A percentile compares a stretch with the other conserved stretches of the same genome.
phyloP scores from a whole-genome alignment of 2,797 vertebrate genomes.

The Odontamblyopus lacepedii region DNA sequence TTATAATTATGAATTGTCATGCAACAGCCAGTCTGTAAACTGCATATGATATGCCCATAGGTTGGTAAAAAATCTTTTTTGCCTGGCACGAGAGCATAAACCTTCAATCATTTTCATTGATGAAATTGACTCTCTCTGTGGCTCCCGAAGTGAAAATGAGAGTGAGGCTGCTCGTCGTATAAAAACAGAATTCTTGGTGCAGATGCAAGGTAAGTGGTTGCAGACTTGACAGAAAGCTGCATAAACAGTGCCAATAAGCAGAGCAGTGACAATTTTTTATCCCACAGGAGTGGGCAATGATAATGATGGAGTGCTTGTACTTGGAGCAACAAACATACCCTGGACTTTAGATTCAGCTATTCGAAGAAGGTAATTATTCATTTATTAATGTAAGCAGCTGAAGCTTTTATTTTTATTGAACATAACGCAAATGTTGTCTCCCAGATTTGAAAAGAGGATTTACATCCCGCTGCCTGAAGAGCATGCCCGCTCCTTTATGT shows the following conservation, averaged over 20 bases:
- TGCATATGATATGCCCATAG: constrained; percentile 63
- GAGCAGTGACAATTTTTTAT: background rate
- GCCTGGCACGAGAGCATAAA: constrained; percentile 91
- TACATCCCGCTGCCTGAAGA: constrained; percentile 97
- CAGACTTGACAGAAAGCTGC: too few relatives aligned
- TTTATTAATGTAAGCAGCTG: background rate
- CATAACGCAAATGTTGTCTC: constrained; percentile 8
- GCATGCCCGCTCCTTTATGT: constrained; percentile 92
- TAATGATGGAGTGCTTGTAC: constrained; percentile 96
- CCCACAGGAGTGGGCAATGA: constrained; percentile 90
- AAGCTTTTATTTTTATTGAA: constrained; percentile 28
- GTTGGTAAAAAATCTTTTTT: constrained; percentile 96
- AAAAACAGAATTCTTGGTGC: constrained; percentile 98
- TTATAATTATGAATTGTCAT: background rate
- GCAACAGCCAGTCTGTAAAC: background rate
- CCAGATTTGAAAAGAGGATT: constrained; percentile 98
- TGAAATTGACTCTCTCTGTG: constrained; percentile 96
- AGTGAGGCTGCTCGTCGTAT: constrained; percentile 96
- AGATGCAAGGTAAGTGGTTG: constrained; percentile 89
- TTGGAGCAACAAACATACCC: constrained; percentile 99
- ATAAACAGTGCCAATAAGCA: background rate
- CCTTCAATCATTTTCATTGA: constrained; percentile 99
- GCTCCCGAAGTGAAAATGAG: constrained; percentile 97
- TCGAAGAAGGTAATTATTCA: constrained; percentile 85
- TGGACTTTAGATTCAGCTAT: constrained; percentile 99